Evolutionary conservation across 2,797 vertebrate genomes (phyloP).

Genomic region (Pitangus sulphuratus): DNA sequence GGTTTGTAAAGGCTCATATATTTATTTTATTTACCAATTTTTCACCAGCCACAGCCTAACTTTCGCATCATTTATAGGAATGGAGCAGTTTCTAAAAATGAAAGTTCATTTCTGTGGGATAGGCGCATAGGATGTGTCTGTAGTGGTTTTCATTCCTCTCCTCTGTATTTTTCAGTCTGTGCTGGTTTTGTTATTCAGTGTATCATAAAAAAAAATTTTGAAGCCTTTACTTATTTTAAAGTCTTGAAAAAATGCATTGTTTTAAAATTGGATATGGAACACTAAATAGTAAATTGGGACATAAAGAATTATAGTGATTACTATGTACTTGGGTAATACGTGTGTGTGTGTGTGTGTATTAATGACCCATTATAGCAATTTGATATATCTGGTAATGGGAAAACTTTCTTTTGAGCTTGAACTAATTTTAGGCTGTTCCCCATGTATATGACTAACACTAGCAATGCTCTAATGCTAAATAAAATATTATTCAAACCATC

Average conservation of each 20-base stretch:
- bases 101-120: neutral
- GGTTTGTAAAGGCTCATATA: neutral
- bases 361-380: neutral
- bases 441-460: neutral
- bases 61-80: neutral
- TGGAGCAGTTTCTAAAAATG: neutral
- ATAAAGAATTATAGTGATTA: neutral
- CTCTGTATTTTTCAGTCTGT: neutral
- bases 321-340: accelerated
- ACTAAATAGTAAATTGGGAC: neutral
- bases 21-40: neutral
- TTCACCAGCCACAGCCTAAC: neutral
- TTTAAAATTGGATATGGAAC: neutral
- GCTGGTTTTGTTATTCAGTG: neutral
- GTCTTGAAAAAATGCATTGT: neutral
- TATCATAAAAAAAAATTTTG: neutral
- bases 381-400: neutral
- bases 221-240: neutral
- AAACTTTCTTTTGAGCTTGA: neutral
- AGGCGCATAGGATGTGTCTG: neutral
- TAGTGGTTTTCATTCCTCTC: neutral
- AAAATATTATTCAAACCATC: neutral
- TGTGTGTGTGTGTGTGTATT: neutral
- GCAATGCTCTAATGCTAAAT: neutral
- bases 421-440: neutral